A percentile compares a stretch with the other conserved stretches of the same genome.
Conservation (phyloP, 1,140 invertebrate genomes). For the Macrosteles quadrilineatus region DNA sequence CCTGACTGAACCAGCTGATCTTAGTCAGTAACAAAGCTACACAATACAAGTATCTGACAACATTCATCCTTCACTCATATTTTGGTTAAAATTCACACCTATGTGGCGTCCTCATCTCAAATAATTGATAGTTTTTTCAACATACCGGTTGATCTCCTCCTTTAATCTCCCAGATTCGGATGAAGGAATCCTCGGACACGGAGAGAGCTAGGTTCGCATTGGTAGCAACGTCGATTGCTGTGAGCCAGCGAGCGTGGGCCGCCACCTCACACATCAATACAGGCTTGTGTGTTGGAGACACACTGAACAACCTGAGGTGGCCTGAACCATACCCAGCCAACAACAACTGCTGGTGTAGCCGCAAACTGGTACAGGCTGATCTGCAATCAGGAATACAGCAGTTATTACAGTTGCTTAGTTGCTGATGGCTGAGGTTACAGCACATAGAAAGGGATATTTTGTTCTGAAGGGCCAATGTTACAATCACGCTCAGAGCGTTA, state of each 20-base stretch:
- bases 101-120: too few species aligned
- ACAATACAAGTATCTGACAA: too few species aligned
- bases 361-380: constrained; percentile 41
- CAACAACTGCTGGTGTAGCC: constrained; percentile 44
- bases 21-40: too few species aligned
- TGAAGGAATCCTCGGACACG: constrained; percentile 53
- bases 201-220: constrained; percentile 51
- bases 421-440: too few species aligned
- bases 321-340: constrained; percentile 54
- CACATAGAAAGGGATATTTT: too few species aligned
- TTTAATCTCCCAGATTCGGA: constrained; percentile 51
- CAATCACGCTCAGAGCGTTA: too few species aligned
- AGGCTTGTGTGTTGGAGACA: constrained; percentile 23
- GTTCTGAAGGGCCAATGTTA: too few species aligned
- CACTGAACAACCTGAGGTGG: constrained; percentile 51
- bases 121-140: background rate
- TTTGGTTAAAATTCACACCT: too few species aligned
- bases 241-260: constrained; percentile 55
- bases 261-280: constrained; percentile 50
- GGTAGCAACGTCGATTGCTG: constrained; percentile 51
- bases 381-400: too few species aligned
- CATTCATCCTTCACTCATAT: too few species aligned
- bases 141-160: constrained; percentile 36
- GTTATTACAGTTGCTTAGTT: too few species aligned
- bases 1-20: too few species aligned